Evolutionary conservation across 1,140 invertebrate species (phyloP).

Genomic region (Eriocheir sinensis): DNA sequence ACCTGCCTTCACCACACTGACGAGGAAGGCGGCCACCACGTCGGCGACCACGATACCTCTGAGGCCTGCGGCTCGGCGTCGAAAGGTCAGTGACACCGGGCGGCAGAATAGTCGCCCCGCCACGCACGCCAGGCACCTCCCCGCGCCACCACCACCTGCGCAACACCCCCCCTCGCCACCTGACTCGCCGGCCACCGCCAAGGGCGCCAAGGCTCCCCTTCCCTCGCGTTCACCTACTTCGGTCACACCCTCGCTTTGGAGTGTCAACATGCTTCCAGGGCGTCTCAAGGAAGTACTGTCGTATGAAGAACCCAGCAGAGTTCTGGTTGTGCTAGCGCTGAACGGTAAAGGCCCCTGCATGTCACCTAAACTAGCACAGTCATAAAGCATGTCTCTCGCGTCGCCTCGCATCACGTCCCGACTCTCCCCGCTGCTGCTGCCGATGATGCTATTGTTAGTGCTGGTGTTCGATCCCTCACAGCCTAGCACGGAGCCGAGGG

Average conservation of each 20-base stretch:
- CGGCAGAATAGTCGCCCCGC: background rate
- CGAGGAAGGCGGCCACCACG: slow-evolving; percentile 54
- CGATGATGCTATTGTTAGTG: too few species aligned
- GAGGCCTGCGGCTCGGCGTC: background rate
- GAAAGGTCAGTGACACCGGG: slow-evolving; percentile 36
- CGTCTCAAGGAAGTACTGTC: background rate
- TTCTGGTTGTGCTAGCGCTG: background rate
- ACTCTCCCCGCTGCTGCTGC: background rate
- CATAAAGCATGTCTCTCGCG: background rate
- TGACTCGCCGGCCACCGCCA: background rate
- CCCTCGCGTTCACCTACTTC: background rate
- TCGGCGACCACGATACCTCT: slow-evolving; percentile 47
- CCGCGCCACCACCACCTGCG: background rate
- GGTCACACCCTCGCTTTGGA: background rate
- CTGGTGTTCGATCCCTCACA: background rate
- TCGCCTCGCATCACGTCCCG: background rate
- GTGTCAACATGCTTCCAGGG: background rate
- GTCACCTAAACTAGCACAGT: background rate
- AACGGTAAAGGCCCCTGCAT: background rate
- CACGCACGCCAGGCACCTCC: background rate
- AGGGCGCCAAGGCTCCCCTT: background rate
- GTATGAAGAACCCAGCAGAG: background rate
- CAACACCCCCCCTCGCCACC: background rate
- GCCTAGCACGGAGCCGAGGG: background rate
- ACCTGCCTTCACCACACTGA: slow-evolving; percentile 48